Conservation (phyloP, 2,888 invertebrate genomes). For the Dynastes maya region DNA sequence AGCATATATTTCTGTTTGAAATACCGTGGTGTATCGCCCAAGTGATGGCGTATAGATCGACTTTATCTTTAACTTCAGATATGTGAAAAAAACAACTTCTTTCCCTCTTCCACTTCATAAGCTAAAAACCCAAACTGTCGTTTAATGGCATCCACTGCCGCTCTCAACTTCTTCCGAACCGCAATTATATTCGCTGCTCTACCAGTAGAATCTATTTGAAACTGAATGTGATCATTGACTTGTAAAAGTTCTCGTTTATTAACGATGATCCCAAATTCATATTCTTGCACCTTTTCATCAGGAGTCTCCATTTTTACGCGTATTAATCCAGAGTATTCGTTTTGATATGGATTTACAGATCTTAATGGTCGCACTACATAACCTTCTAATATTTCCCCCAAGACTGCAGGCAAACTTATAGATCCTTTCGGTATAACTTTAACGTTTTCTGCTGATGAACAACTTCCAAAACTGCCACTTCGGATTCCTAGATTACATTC, state of each 20-base stretch:
- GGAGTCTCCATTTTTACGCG: conserved; percentile 71
- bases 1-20: no score
- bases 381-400: conserved; percentile 83
- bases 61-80: conserved; percentile 93
- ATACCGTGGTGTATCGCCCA: no score
- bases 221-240: conserved; percentile 62
- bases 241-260: conserved; percentile 92
- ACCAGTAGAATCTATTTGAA: conserved; percentile 82
- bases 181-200: conserved; percentile 88
- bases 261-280: conserved; percentile 94
- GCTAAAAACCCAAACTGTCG: conserved; percentile 95
- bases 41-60: conserved; percentile 71
- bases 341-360: conserved; percentile 94
- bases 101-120: conserved; percentile 92
- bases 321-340: conserved; percentile 90
- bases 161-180: conserved; percentile 88
- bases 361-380: conserved; percentile 90
- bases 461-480: conserved; percentile 83
- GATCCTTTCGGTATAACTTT: conserved; percentile 85
- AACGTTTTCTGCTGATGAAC: conserved; percentile 94
- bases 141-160: conserved; percentile 94
- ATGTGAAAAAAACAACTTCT: conserved; percentile 96
- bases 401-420: conserved; percentile 74
- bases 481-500: conserved; percentile 88
- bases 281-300: conserved; percentile 78